Evolutionary conservation across 1,140 invertebrate genomes (phyloP).

Genomic region (Hyposmocoma kahamanoa): DNA sequence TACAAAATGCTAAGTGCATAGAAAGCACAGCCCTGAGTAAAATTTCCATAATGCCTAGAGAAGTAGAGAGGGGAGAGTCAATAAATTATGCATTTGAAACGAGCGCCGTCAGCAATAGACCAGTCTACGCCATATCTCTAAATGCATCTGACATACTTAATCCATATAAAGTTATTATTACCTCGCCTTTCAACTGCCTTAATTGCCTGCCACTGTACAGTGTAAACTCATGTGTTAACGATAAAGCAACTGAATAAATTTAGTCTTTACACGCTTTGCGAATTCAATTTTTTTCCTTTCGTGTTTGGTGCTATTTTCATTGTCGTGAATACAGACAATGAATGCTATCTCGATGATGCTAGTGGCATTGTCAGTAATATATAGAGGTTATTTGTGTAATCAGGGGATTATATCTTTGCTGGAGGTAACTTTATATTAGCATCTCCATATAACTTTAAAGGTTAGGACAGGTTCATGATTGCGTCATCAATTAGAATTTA

Average conservation of each 20-base stretch:
- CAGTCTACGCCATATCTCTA: constrained; percentile 29
- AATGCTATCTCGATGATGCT: constrained; percentile 47
- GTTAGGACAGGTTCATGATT: no score
- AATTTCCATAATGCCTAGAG: no score
- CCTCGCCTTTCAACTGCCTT: constrained; percentile 40
- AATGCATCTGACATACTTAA: constrained; percentile 51
- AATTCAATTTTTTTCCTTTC: constrained; percentile 45
- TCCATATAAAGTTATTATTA: constrained; percentile 55
- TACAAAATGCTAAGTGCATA: constrained; percentile 25
- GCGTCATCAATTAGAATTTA: no score
- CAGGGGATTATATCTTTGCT: no score
- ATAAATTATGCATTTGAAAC: constrained; percentile 43
- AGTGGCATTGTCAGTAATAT: no score
- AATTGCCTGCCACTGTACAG: constrained; percentile 45
- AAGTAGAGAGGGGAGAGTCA: no score
- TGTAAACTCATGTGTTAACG: constrained; percentile 43
- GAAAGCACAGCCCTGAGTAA: constrained; percentile 24
- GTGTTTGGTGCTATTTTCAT: constrained; percentile 33
- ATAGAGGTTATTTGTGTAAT: no score
- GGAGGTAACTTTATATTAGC: no score
- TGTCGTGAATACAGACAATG: not conserved
- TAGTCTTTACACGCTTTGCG: constrained; percentile 36
- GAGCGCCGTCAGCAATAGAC: constrained; percentile 30
- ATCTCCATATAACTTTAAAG: no score
- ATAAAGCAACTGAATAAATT: constrained; percentile 47